Evolutionary conservation across 2,113 vertebrate species (phyloP).

Genomic region (Mesitornis unicolor): DNA sequence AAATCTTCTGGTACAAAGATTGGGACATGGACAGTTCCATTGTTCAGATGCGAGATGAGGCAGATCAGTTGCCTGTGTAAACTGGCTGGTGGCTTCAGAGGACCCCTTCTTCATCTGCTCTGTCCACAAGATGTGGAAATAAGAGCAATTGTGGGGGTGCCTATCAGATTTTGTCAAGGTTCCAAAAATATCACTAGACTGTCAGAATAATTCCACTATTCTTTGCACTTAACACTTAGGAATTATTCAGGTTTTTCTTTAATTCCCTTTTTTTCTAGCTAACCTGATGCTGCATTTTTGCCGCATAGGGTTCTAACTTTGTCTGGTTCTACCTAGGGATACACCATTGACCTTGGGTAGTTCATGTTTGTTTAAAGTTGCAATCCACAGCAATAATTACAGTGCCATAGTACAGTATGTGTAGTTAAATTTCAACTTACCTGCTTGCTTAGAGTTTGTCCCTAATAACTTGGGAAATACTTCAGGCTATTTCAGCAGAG

Average conservation of each 20-base stretch:
- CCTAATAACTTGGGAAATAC: background rate
- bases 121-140: background rate
- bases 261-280: background rate
- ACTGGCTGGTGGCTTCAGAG: background rate
- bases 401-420: constrained; percentile 12
- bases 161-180: background rate
- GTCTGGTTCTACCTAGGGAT: background rate
- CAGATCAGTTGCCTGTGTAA: background rate
- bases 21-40: no score
- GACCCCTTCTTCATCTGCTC: background rate
- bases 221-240: background rate
- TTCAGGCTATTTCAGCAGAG: background rate
- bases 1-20: background rate
- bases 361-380: background rate
- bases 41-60: background rate
- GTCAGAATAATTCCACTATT: background rate
- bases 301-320: background rate
- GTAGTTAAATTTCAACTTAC: constrained; percentile 27
- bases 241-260: background rate
- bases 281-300: background rate
- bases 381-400: background rate
- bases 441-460: background rate
- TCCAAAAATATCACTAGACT: background rate
- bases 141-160: background rate
- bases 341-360: background rate